A percentile compares a stretch with the other conserved stretches of the same genome.
Conservation (phyloP, 2,113 vertebrate genomes). For the Equus przewalskii region DNA sequence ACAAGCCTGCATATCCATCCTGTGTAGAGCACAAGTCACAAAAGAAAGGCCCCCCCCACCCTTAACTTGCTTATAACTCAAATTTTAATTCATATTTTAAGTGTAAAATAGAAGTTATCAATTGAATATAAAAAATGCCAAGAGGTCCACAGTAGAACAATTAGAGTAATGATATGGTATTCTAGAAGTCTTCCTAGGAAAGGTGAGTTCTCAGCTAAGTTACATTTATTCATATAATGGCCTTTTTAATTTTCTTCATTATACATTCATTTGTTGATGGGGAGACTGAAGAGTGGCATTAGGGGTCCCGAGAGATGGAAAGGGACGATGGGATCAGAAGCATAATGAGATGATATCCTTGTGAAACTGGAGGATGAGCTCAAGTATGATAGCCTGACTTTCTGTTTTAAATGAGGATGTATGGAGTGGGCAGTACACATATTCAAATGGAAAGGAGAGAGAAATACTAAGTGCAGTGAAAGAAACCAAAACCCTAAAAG, state of each 20-base stretch:
- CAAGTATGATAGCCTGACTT: background rate
- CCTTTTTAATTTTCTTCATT: background rate
- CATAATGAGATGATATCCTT: background rate
- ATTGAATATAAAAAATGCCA: background rate
- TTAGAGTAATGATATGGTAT: background rate
- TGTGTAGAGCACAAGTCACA: background rate
- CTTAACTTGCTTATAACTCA: background rate
- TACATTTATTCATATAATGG: background rate
- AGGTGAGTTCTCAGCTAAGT: background rate
- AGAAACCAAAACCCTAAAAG: background rate
- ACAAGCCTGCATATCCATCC: background rate
- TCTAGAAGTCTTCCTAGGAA: background rate
- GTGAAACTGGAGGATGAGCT: background rate
- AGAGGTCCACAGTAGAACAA: background rate
- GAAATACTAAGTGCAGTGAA: background rate
- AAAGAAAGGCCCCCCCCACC: background rate
- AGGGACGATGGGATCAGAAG: background rate
- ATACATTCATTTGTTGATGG: background rate
- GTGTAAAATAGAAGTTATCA: background rate
- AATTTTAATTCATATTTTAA: conserved; percentile 2
- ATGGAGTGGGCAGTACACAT: background rate
- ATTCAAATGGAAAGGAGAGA: background rate
- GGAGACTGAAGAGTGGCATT: background rate
- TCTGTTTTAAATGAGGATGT: background rate
- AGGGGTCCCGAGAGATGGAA: background rate